Conservation (phyloP, 2,113 vertebrate genomes). For the Oplegnathus fasciatus region DNA sequence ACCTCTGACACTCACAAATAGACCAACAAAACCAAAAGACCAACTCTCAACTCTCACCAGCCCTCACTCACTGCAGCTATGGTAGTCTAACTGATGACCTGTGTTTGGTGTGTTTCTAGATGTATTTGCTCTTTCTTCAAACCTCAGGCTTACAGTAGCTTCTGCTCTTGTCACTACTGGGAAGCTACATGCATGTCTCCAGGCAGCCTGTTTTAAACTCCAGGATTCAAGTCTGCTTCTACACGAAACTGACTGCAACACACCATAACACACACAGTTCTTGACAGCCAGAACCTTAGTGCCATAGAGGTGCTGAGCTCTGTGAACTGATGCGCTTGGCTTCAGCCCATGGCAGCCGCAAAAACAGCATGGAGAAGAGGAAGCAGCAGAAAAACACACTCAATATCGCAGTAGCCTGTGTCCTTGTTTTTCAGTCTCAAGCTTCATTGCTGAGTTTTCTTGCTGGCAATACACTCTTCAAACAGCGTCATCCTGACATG, state of each 20-base stretch:
- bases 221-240: not conserved
- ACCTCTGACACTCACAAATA: constrained; percentile 27
- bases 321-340: constrained; percentile 44
- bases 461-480: constrained; percentile 2
- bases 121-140: constrained; percentile 1
- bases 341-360: constrained; percentile 34
- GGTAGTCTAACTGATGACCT: not conserved
- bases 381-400: constrained; percentile 45
- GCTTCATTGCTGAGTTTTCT: constrained; percentile 19
- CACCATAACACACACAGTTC: constrained; percentile 9
- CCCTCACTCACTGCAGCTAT: constrained; percentile 5
- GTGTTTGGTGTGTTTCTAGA: not conserved
- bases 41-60: not conserved
- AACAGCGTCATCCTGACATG: not conserved
- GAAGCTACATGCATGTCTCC: not conserved
- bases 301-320: constrained; percentile 33
- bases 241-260: constrained; percentile 14
- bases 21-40: not conserved
- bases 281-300: constrained; percentile 11
- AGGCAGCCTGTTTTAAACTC: constrained; percentile 13
- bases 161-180: not conserved
- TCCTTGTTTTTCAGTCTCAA: constrained; percentile 49
- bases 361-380: constrained; percentile 41
- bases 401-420: constrained; percentile 46
- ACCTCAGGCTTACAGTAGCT: not conserved